phyloP scores from a whole-genome alignment of 2,888 invertebrate genomes.

The Trissoscelio sp. region DNA sequence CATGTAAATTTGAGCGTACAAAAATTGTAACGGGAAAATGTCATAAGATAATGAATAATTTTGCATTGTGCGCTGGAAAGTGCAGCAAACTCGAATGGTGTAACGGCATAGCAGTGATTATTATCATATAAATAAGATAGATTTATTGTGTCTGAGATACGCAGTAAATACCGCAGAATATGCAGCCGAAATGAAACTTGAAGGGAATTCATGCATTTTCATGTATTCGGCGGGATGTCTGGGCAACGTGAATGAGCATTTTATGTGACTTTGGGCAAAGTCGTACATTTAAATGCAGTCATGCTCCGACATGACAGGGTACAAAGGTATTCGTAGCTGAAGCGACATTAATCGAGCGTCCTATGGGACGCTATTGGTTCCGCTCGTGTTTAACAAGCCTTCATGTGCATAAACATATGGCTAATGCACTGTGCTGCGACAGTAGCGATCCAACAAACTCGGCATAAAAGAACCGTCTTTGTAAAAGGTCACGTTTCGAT shows the following conservation, averaged over 20 bases:
- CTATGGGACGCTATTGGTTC: constrained; percentile 53
- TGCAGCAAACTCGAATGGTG: background rate
- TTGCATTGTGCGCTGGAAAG: background rate
- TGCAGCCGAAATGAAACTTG: constrained; percentile 13
- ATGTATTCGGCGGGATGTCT: background rate
- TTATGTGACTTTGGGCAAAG: constrained; percentile 38
- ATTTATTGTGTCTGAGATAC: constrained; percentile 17
- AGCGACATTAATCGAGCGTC: constrained; percentile 62
- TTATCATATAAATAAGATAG: constrained; percentile 25
- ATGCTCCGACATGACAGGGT: constrained; percentile 40
- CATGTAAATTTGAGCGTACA: background rate
- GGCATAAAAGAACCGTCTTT: constrained; percentile 15
- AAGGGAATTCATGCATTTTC: constrained; percentile 27
- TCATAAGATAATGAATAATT: background rate
- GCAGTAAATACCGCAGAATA: constrained; percentile 6
- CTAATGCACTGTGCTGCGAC: constrained; percentile 37
- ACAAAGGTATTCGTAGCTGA: constrained; percentile 54
- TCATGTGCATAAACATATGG: constrained; percentile 50
- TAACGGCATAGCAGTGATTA: background rate
- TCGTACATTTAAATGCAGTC: constrained; percentile 47
- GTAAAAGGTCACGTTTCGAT: background rate
- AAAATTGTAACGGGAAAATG: background rate
- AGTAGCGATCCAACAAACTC: constrained; percentile 33
- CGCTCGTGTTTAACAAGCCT: constrained; percentile 59
- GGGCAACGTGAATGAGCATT: constrained; percentile 24